Conservation (phyloP, 2,797 vertebrate species). For the Neomorphus geoffroyi region DNA sequence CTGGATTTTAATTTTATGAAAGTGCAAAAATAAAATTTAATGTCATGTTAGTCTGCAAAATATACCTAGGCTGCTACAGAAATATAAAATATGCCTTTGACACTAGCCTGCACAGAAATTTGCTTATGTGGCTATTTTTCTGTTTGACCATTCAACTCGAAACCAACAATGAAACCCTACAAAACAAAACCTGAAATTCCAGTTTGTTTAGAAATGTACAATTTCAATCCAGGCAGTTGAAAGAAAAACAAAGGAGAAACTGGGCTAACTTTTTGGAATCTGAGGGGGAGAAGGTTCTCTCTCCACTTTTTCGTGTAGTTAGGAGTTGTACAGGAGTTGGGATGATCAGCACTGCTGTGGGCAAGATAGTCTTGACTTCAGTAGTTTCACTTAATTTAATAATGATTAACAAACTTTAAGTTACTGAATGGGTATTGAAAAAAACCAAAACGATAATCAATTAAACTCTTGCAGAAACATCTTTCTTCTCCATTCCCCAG, state of each 20-base stretch:
- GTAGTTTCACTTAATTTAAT: background rate
- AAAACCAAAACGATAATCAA: background rate
- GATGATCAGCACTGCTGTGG: background rate
- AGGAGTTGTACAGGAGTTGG: background rate
- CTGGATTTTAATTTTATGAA: background rate
- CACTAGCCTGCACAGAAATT: fast-evolving
- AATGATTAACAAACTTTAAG: background rate
- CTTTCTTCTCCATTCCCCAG: background rate
- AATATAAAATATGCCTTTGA: background rate
- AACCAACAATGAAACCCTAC: background rate
- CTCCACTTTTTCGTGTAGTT: background rate
- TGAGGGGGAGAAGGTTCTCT: background rate
- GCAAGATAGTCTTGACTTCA: background rate
- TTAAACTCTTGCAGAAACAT: background rate
- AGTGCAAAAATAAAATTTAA: background rate
- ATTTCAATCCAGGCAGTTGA: background rate
- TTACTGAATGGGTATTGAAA: background rate
- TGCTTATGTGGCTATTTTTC: background rate
- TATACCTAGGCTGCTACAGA: background rate
- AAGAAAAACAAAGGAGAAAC: background rate
- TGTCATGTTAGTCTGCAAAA: background rate
- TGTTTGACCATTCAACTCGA: background rate
- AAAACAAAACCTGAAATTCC: background rate
- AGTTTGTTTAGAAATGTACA: background rate
- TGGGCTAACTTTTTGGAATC: background rate